Conservation (phyloP, 2,113 vertebrate genomes). For the Alligator mississippiensis region DNA sequence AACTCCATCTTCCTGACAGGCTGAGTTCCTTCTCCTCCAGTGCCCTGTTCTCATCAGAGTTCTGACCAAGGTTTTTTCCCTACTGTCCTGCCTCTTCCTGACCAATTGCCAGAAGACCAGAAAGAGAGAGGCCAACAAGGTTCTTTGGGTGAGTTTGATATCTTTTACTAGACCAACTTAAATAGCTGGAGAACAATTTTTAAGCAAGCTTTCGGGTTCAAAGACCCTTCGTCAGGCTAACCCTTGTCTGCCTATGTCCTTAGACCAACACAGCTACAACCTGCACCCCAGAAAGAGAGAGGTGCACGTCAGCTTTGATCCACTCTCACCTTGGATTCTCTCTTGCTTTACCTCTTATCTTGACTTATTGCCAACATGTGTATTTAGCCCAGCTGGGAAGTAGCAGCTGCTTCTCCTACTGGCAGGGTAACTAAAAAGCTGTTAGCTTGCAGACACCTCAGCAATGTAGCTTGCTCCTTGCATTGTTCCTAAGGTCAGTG, state of each 20-base stretch:
- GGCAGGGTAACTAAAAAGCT: background rate
- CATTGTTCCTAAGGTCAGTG: background rate
- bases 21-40: background rate
- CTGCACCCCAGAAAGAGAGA: background rate
- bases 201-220: too few species aligned
- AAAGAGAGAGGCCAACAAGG: background rate
- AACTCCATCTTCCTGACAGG: background rate
- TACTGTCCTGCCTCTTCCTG: background rate
- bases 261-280: too few species aligned
- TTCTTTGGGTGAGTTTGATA: too few species aligned
- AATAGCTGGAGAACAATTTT: too few species aligned
- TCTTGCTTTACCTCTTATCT: slow-evolving; percentile 6
- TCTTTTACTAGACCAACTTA: too few species aligned
- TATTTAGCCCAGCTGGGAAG: background rate
- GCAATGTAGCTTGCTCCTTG: fast-evolving
- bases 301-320: slow-evolving; percentile 40
- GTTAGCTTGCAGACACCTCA: background rate
- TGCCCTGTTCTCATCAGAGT: background rate
- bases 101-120: background rate
- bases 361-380: background rate
- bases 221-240: too few species aligned
- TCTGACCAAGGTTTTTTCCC: background rate
- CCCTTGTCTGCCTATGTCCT: too few species aligned
- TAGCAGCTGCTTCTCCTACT: background rate
- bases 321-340: slow-evolving; percentile 21